These are phyloP conservation scores for Onychostruthus taczanowskii DNA, from an alignment of 2,113 vertebrate genomes.

Conservation along the genomic window DNA sequence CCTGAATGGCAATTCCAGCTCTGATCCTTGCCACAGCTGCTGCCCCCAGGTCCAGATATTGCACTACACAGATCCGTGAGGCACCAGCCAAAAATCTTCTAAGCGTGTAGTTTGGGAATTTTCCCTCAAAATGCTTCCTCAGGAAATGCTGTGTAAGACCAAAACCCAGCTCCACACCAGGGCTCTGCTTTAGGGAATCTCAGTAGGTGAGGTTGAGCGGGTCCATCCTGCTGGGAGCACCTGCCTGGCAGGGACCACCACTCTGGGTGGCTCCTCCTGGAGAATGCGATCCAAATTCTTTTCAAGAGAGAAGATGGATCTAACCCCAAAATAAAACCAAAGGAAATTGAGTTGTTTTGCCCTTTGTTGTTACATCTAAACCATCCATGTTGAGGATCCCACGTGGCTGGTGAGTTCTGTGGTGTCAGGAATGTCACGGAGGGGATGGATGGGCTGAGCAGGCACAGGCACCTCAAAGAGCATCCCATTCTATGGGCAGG, in stretches of 20 bases:
- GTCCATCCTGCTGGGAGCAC: not conserved
- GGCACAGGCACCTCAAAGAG: not conserved
- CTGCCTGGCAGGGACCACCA: not conserved
- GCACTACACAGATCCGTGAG: fast-evolving
- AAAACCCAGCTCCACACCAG: not conserved
- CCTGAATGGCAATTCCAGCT: not conserved
- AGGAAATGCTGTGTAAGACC: not conserved
- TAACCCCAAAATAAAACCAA: not conserved
- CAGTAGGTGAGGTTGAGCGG: not conserved
- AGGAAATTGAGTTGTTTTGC: not conserved
- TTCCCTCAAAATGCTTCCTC: not conserved
- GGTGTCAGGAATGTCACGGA: not conserved
- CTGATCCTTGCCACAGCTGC: not conserved
- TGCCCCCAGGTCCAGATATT: not conserved
- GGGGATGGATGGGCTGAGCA: not conserved
- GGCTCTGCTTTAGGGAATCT: not conserved
- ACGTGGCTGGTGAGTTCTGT: fast-evolving
- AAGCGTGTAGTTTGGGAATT: not conserved
- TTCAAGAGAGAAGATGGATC: not conserved
- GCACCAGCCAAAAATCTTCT: not conserved
- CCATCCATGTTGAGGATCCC: not conserved
- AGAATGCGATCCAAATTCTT: not conserved
- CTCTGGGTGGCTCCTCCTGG: not conserved
- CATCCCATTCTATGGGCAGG: not conserved
- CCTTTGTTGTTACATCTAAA: not conserved